Evolutionary conservation across 1,140 invertebrate genomes (phyloP).

Genomic region (Rhizoglyphus robini): DNA sequence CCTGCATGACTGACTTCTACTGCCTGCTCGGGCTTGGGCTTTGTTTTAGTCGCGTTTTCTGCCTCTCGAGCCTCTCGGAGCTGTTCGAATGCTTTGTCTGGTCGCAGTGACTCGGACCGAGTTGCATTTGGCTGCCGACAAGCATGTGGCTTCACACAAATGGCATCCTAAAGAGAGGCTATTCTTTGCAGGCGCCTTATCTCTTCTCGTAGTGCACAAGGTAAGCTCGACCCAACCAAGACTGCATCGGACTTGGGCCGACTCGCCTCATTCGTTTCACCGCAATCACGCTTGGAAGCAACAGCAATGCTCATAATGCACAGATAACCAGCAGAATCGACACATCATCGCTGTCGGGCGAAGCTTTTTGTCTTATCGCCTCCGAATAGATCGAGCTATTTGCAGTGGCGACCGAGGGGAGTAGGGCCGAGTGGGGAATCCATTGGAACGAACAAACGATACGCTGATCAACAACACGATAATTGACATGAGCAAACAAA

Average conservation of each 20-base stretch:
- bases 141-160: background rate
- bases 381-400: background rate
- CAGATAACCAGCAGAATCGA: background rate
- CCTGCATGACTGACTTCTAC: conserved; percentile 3
- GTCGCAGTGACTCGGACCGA: conserved; percentile 2
- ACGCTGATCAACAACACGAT: background rate
- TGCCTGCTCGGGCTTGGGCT: background rate
- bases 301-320: background rate
- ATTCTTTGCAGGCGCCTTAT: conserved; percentile 13
- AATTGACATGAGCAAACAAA: background rate
- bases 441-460: background rate
- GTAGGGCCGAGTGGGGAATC: background rate
- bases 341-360: background rate
- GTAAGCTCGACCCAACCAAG: conserved; percentile 1
- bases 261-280: background rate
- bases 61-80: background rate
- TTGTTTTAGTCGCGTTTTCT: conserved; percentile 5
- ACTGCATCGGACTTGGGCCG: background rate
- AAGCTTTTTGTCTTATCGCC: conserved; percentile 9
- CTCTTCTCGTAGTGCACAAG: background rate
- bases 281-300: background rate
- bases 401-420: background rate
- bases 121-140: background rate
- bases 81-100: background rate
- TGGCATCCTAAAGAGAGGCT: background rate